Evolutionary conservation across 1,140 invertebrate species (phyloP).

Genomic region (Leptopilina boulardi): DNA sequence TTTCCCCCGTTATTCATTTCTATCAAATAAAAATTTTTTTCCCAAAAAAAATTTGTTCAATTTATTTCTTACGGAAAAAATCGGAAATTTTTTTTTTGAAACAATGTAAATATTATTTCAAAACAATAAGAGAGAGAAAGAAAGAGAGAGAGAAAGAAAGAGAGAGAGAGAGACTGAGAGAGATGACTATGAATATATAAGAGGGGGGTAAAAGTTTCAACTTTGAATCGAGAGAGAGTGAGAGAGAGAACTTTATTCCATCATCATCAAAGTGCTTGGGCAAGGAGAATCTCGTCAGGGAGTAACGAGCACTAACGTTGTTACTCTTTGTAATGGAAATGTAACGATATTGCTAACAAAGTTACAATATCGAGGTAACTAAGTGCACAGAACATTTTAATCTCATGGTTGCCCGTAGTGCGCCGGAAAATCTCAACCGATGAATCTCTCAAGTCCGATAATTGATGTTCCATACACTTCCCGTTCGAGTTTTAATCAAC

Average conservation of each 20-base stretch:
- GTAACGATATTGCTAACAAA: constrained; percentile 24
- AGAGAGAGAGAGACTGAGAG: too few relatives aligned
- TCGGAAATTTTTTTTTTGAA: too few relatives aligned
- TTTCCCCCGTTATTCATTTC: too few relatives aligned
- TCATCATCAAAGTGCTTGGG: constrained; percentile 3
- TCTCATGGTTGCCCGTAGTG: constrained; percentile 15
- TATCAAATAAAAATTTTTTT: too few relatives aligned
- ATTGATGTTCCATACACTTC: constrained; percentile 24
- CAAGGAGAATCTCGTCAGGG: constrained; percentile 17
- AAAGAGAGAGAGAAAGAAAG: too few relatives aligned
- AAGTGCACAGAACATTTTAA: constrained; percentile 3
- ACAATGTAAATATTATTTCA: too few relatives aligned
- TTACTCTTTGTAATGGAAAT: constrained; percentile 29
- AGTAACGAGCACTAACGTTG: constrained; percentile 17
- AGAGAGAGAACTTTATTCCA: constrained; percentile 8
- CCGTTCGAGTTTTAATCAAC: constrained; percentile 22
- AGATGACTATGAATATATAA: neutral
- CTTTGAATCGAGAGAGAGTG: neutral
- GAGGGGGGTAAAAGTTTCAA: neutral
- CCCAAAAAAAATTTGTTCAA: too few relatives aligned
- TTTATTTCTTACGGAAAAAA: too few relatives aligned
- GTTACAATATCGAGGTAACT: constrained; percentile 11
- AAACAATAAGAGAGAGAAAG: too few relatives aligned
- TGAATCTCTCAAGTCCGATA: constrained; percentile 23
- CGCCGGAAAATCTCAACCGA: constrained; percentile 20